A percentile compares a stretch with the other conserved stretches of the same genome.
Evolutionary conservation across 2,888 invertebrate species (phyloP).

Genomic region (Miltochrista miniata): DNA sequence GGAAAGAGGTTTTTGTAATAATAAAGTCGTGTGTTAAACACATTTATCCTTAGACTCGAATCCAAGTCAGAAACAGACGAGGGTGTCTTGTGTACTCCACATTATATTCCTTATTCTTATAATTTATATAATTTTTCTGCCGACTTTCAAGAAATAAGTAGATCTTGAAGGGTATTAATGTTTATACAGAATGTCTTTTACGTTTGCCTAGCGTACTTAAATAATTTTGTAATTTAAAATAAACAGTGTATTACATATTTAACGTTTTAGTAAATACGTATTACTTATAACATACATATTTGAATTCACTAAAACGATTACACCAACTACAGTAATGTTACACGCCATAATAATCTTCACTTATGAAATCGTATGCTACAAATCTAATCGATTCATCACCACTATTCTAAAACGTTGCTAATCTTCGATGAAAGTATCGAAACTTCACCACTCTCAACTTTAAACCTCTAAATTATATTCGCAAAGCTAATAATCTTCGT

Average conservation of each 20-base stretch:
- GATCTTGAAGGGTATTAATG: too few relatives aligned
- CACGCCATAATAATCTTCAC: not conserved
- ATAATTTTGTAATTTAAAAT: too few relatives aligned
- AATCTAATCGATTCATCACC: not conserved
- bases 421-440: constrained; percentile 7
- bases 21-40: constrained; percentile 21
- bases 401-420: not conserved
- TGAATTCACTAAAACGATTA: too few relatives aligned
- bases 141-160: too few relatives aligned
- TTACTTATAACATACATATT: too few relatives aligned
- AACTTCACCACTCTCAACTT: constrained; percentile 15
- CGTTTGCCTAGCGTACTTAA: too few relatives aligned
- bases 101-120: too few relatives aligned
- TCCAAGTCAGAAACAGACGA: not conserved
- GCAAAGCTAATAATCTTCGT: constrained; percentile 18
- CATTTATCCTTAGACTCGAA: constrained; percentile 22
- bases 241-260: too few relatives aligned
- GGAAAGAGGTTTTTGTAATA: constrained; percentile 12
- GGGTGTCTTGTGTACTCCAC: not conserved
- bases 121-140: too few relatives aligned
- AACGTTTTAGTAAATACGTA: too few relatives aligned
- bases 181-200: too few relatives aligned
- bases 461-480: constrained; percentile 24
- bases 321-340: too few relatives aligned
- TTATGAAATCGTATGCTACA: not conserved